A percentile compares a stretch with the other conserved stretches of the same genome.
Evolutionary conservation across 2,113 vertebrate species (phyloP).

Genomic region (Corydoras maculifer): DNA sequence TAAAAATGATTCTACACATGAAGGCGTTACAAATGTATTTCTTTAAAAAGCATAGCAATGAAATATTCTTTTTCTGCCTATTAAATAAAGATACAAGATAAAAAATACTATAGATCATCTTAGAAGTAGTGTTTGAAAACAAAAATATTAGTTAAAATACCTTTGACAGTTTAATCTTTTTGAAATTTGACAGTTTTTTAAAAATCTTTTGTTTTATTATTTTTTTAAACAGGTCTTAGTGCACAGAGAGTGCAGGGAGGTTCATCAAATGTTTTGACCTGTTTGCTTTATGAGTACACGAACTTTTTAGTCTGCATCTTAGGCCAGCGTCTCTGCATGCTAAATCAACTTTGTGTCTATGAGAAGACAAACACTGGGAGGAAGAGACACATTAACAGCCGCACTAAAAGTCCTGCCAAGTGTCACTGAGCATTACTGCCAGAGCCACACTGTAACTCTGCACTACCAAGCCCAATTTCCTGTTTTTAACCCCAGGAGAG

Average conservation of each 20-base stretch:
- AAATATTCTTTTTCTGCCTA: too few relatives aligned
- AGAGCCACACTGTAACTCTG: conserved; percentile 46
- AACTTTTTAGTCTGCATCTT: conserved; percentile 45
- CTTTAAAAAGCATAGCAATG: too few relatives aligned
- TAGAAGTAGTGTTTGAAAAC: too few relatives aligned
- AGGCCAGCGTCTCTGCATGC: conserved; percentile 21
- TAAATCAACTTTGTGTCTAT: conserved; percentile 44
- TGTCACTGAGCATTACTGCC: conserved; percentile 50
- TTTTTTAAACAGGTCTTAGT: background rate
- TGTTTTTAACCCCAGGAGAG: conserved; percentile 48
- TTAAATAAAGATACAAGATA: too few relatives aligned
- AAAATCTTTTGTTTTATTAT: background rate
- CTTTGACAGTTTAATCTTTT: too few relatives aligned
- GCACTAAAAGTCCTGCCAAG: conserved; percentile 45
- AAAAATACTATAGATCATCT: too few relatives aligned
- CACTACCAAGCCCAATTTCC: conserved; percentile 54
- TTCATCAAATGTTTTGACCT: conserved; percentile 38
- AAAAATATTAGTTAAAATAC: too few relatives aligned
- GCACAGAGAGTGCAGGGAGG: conserved; percentile 5
- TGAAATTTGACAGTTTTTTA: background rate
- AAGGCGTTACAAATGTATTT: too few relatives aligned
- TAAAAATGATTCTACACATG: too few relatives aligned
- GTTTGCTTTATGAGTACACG: conserved; percentile 38
- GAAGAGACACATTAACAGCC: conserved; percentile 52
- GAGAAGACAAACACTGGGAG: conserved; percentile 55